These are phyloP conservation scores for Drosophila planitibia DNA, from an alignment of 2,888 invertebrate genomes.

Conservation along the genomic window DNA sequence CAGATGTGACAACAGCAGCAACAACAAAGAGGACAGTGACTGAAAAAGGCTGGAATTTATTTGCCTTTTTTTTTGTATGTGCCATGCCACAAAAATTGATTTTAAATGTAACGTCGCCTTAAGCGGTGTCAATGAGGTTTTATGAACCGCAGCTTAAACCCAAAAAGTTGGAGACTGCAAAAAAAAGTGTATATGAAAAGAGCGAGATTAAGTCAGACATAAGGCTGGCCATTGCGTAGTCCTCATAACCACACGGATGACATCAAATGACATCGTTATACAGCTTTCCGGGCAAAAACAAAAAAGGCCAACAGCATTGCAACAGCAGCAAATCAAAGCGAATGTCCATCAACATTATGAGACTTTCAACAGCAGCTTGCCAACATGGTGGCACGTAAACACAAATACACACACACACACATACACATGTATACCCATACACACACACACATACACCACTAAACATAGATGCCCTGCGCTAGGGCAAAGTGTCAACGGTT, in stretches of 20 bases:
- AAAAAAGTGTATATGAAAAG: conserved; percentile 30
- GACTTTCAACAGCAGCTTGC: conserved; percentile 59
- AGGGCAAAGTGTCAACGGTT: conserved; percentile 72
- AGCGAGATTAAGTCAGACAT: conserved; percentile 50
- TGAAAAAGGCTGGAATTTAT: conserved; percentile 8
- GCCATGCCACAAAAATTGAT: conserved; percentile 65
- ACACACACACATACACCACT: background rate
- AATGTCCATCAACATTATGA: conserved; percentile 80
- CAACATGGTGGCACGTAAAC: conserved; percentile 38
- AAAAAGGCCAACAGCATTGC: conserved; percentile 43
- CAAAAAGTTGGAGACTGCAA: conserved; percentile 30
- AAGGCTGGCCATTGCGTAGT: conserved; percentile 43
- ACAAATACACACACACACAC: conserved; percentile 20
- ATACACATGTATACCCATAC: background rate
- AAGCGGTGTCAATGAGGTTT: conserved; percentile 61
- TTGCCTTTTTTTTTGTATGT: conserved; percentile 19
- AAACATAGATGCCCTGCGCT: conserved; percentile 1
- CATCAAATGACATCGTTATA: conserved; percentile 79
- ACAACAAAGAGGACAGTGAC: conserved; percentile 28
- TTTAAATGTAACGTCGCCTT: conserved; percentile 69
- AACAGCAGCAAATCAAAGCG: conserved; percentile 73
- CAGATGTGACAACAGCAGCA: conserved; percentile 35
- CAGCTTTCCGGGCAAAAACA: conserved; percentile 55
- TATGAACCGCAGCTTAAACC: conserved; percentile 50
- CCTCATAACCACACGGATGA: conserved; percentile 61